A percentile compares a stretch with the other conserved stretches of the same genome.
Evolutionary conservation across 2,113 vertebrate genomes (phyloP).

Genomic region (Thalassarche chlororhynchos): DNA sequence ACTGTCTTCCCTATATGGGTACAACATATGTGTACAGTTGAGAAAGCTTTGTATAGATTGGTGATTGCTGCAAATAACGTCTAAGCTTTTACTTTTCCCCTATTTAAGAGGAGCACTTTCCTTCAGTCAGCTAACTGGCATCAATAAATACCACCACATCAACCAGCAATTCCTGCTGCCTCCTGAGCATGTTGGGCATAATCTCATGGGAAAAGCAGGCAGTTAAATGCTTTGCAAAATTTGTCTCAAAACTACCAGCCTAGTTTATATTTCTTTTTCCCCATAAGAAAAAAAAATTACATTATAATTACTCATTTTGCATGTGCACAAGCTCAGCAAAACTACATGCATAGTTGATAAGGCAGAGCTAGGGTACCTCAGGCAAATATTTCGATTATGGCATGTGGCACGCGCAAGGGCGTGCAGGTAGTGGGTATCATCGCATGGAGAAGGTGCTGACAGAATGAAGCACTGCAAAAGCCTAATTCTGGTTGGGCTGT

Average conservation of each 20-base stretch:
- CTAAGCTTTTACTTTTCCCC: background rate
- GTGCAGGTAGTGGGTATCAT: background rate
- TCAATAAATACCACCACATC: background rate
- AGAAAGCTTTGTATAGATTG: background rate
- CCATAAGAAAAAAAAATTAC: background rate
- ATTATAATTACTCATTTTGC: background rate
- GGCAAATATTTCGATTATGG: accelerated
- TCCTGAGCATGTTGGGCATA: accelerated
- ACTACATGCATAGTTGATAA: background rate
- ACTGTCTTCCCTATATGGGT: accelerated
- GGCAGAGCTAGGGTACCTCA: background rate
- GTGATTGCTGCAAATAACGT: background rate
- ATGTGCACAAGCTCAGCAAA: background rate
- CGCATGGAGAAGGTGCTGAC: accelerated
- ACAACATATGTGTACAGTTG: accelerated
- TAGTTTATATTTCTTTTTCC: background rate
- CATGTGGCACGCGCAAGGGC: accelerated
- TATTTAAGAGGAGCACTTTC: background rate
- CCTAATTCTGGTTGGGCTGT: background rate
- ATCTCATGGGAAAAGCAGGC: background rate
- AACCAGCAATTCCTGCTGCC: background rate
- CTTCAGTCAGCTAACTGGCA: background rate
- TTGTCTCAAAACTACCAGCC: background rate
- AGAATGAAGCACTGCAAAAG: background rate
- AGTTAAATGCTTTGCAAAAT: background rate